These are phyloP conservation scores for Rhinatrema bivittatum DNA, from an alignment of 2,797 vertebrate species.

Conservation along the genomic window DNA sequence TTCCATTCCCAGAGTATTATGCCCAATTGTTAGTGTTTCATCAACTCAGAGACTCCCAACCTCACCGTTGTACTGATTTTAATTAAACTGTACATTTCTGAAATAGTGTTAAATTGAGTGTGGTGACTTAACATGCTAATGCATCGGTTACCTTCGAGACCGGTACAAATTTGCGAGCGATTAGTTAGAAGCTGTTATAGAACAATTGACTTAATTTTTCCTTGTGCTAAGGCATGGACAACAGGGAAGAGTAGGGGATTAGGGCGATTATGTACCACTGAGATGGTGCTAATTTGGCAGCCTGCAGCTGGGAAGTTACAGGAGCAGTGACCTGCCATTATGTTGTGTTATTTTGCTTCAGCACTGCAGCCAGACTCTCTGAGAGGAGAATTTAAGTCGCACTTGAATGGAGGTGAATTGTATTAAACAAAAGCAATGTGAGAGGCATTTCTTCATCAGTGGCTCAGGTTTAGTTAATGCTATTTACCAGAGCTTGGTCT, in stretches of 20 bases:
- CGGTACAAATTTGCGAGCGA: neutral
- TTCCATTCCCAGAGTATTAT: too few relatives aligned
- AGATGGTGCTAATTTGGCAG: neutral
- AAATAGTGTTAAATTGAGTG: neutral
- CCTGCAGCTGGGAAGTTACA: too few relatives aligned
- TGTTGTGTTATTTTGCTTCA: neutral
- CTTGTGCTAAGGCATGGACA: neutral
- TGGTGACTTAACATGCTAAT: neutral
- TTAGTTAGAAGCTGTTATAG: conserved; percentile 5
- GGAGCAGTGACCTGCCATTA: neutral
- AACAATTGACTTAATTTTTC: conserved; percentile 1
- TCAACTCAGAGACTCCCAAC: too few relatives aligned
- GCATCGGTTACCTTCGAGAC: neutral
- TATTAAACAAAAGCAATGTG: too few relatives aligned
- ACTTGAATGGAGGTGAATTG: too few relatives aligned
- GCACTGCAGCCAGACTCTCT: neutral
- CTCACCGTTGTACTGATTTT: neutral
- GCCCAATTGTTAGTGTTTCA: too few relatives aligned
- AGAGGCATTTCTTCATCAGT: too few relatives aligned
- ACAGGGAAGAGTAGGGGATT: neutral
- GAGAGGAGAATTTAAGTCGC: neutral
- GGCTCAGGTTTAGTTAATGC: too few relatives aligned
- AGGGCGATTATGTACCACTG: neutral
- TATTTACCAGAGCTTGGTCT: too few relatives aligned
- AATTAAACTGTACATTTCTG: neutral